Conservation (phyloP, 2,888 invertebrate species). For the Tenthredo mesomela region DNA sequence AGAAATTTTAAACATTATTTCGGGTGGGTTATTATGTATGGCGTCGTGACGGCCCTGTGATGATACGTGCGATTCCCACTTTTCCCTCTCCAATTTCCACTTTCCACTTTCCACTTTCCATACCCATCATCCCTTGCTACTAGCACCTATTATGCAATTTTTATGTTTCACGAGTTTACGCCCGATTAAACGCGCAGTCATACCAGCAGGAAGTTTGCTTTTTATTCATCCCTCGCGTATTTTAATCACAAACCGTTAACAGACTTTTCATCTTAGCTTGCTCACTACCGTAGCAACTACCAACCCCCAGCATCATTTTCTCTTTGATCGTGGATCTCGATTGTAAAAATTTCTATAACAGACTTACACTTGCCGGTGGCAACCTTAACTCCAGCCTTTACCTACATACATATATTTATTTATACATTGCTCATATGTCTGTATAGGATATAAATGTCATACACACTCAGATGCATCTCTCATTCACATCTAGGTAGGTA, state of each 20-base stretch:
- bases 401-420: background rate
- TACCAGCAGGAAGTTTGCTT: conserved; percentile 19
- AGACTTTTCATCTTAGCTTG: conserved; percentile 43
- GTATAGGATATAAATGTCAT: background rate
- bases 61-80: conserved; percentile 22
- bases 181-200: conserved; percentile 51
- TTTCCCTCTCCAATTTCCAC: conserved; percentile 30
- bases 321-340: conserved; percentile 45
- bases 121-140: conserved; percentile 27
- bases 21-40: background rate
- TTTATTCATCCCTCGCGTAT: conserved; percentile 31
- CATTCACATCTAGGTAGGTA: background rate
- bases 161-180: conserved; percentile 54
- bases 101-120: conserved; percentile 34
- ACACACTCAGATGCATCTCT: background rate
- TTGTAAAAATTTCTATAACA: conserved; percentile 36
- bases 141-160: conserved; percentile 54
- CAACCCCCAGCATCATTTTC: background rate
- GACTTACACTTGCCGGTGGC: conserved; percentile 32
- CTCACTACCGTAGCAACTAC: background rate
- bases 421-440: too few relatives aligned
- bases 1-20: background rate
- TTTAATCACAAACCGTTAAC: conserved; percentile 47
- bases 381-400: background rate
- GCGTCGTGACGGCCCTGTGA: background rate